Evolutionary conservation across 2,113 vertebrate genomes (phyloP).

Genomic region (Glaucidium brasilianum): DNA sequence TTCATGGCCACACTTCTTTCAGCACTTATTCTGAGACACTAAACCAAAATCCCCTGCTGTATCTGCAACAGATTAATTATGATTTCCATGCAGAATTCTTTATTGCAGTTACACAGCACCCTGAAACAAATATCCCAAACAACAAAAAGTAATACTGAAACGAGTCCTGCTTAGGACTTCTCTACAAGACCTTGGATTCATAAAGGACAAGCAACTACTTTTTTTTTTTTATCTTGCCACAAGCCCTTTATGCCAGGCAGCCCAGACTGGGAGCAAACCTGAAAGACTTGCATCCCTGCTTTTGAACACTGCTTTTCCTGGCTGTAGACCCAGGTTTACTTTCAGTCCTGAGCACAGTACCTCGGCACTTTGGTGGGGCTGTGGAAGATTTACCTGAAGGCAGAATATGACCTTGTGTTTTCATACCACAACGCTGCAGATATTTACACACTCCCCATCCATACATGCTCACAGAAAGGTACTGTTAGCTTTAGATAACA

Average conservation of each 20-base stretch:
- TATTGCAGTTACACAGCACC: neutral
- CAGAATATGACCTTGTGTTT: neutral
- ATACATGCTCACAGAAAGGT: neutral
- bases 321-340: neutral
- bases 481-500: slow-evolving; percentile 12
- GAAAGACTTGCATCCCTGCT: neutral
- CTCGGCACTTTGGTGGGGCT: neutral
- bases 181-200: neutral
- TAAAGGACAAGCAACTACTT: neutral
- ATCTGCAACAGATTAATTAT: neutral
- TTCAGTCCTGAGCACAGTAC: neutral
- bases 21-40: neutral
- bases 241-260: neutral
- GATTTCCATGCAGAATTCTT: neutral
- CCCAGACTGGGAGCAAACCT: neutral
- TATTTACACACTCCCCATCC: neutral
- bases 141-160: neutral
- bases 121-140: neutral
- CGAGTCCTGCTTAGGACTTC: neutral
- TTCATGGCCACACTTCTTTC: neutral
- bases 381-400: neutral
- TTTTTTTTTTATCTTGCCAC: no score
- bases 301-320: neutral
- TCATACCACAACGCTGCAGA: neutral
- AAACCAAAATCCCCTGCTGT: neutral